Conservation (phyloP, 2,113 vertebrate genomes). For the Caranx ignobilis region DNA sequence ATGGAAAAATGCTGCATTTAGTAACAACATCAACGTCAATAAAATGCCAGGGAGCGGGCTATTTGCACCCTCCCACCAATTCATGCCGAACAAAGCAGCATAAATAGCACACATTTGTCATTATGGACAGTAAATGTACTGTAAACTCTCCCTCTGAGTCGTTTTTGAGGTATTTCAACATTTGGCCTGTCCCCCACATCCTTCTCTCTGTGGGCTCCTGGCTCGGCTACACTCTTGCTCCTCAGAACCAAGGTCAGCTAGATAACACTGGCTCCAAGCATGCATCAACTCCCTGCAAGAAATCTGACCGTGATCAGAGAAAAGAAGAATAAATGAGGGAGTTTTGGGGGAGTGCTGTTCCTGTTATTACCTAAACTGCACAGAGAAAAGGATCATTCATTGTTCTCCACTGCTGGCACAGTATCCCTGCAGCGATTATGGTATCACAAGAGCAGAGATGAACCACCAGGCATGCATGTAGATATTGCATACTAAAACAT, state of each 20-base stretch:
- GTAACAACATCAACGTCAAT: slow-evolving; percentile 11
- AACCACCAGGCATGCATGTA: not conserved
- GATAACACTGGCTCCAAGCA: slow-evolving; percentile 55
- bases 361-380: slow-evolving; percentile 34
- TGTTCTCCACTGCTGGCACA: slow-evolving; percentile 7
- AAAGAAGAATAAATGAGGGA: slow-evolving; percentile 20
- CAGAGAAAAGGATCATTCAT: slow-evolving; percentile 23
- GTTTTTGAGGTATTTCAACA: slow-evolving; percentile 49
- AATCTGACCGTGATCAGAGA: slow-evolving; percentile 48
- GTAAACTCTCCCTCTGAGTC: slow-evolving; percentile 32
- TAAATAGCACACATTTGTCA: slow-evolving; percentile 25
- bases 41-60: slow-evolving; percentile 11
- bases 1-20: slow-evolving; percentile 16
- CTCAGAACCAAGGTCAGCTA: slow-evolving; percentile 64
- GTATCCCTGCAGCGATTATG: not conserved
- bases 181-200: slow-evolving; percentile 46
- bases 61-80: slow-evolving; percentile 9
- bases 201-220: slow-evolving; percentile 51
- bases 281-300: slow-evolving; percentile 47
- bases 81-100: slow-evolving; percentile 22
- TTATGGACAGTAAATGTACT: slow-evolving; percentile 28
- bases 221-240: slow-evolving; percentile 54
- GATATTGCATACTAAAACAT: slow-evolving; percentile 26
- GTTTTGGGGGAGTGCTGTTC: slow-evolving; percentile 11
- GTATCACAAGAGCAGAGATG: not conserved